A percentile compares a stretch with the other conserved stretches of the same genome.
These are phyloP conservation scores for Pogonomyrmex californicus DNA, from an alignment of 1,140 invertebrate genomes.

Conservation along the genomic window DNA sequence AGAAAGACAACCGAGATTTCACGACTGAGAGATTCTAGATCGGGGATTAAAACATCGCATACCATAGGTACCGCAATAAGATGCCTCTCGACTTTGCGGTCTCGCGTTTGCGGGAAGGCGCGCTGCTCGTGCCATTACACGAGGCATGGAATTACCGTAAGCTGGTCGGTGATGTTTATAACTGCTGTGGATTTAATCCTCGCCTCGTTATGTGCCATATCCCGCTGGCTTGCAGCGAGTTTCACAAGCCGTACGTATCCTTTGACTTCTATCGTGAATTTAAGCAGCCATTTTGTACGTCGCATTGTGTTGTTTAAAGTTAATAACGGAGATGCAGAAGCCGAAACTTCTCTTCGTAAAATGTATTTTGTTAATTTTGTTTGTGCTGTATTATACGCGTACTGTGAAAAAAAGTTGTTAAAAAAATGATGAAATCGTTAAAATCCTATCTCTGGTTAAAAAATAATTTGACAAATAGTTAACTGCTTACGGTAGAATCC, in stretches of 20 bases:
- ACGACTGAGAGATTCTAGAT: constrained; percentile 51
- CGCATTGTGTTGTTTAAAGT: constrained; percentile 11
- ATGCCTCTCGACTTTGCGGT: constrained; percentile 72
- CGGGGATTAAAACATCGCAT: constrained; percentile 62
- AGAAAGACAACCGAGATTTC: constrained; percentile 56
- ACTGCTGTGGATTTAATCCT: constrained; percentile 72
- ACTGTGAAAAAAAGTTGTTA: background rate
- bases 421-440: background rate
- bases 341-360: background rate
- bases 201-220: constrained; percentile 51
- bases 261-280: constrained; percentile 63
- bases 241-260: constrained; percentile 37
- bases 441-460: background rate
- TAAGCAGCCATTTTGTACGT: constrained; percentile 9
- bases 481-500: background rate
- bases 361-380: background rate
- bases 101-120: constrained; percentile 54
- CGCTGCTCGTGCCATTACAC: constrained; percentile 63
- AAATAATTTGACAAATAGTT: constrained; percentile 25
- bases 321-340: background rate
- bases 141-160: constrained; percentile 71
- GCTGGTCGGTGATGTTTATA: constrained; percentile 73
- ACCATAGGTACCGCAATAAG: constrained; percentile 57
- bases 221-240: constrained; percentile 39
- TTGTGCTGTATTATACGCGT: background rate